These are phyloP conservation scores for Lasiurus borealis DNA, from an alignment of 2,113 vertebrate genomes.

Conservation along the genomic window DNA sequence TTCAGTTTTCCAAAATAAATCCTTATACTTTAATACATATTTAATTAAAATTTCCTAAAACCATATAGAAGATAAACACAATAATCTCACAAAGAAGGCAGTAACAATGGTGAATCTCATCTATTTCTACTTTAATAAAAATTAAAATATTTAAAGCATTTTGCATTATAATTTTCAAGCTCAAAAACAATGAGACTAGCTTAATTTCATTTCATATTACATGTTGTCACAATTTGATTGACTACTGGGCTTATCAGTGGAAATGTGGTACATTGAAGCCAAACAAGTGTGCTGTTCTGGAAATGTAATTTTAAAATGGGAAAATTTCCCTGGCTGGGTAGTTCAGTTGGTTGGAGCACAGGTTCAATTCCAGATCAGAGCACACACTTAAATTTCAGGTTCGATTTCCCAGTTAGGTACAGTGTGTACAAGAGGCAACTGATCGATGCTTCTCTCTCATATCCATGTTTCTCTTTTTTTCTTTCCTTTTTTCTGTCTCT, in stretches of 20 bases:
- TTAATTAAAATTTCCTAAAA: conserved; percentile 81
- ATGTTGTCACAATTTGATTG: neutral
- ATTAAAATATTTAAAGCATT: conserved; percentile 42
- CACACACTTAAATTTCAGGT: neutral
- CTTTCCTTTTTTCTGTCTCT: too few relatives aligned
- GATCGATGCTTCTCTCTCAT: neutral
- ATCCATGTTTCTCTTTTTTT: neutral
- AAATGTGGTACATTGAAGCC: neutral
- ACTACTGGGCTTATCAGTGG: neutral
- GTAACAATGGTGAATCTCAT: neutral
- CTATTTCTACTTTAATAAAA: conserved; percentile 54
- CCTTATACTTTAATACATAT: conserved; percentile 77
- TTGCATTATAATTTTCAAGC: conserved; percentile 16
- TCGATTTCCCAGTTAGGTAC: neutral
- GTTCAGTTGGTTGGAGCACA: neutral
- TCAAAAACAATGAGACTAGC: neutral
- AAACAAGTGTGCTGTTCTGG: neutral
- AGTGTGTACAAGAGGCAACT: neutral
- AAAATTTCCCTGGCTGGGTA: neutral
- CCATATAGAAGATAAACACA: conserved; percentile 7
- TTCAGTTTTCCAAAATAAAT: conserved; percentile 80
- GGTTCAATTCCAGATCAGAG: neutral
- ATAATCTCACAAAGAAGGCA: conserved; percentile 12
- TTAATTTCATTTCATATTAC: conserved; percentile 12
- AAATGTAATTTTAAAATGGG: neutral